Conservation (phyloP, 1,140 invertebrate species). For the Ericerus pela region DNA sequence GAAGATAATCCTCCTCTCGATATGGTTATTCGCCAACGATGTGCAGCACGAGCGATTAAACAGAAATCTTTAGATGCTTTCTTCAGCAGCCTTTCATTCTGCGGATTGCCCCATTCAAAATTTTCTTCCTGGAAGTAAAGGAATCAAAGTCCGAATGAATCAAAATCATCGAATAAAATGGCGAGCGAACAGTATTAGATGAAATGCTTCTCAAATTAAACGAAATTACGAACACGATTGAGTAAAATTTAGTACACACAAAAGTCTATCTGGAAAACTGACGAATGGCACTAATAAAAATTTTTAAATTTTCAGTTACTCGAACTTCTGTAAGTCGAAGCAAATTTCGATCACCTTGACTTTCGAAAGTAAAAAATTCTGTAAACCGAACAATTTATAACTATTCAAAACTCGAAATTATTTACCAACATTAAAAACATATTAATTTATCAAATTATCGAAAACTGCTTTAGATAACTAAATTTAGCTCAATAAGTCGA, state of each 20-base stretch:
- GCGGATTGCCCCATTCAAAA: conserved; percentile 59
- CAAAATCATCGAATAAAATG: neutral
- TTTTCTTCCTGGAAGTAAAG: conserved; percentile 46
- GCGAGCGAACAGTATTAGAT: neutral
- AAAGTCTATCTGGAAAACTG: neutral
- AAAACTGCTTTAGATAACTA: too few species aligned
- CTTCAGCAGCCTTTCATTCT: conserved; percentile 29
- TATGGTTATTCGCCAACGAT: conserved; percentile 45
- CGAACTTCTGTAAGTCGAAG: too few species aligned
- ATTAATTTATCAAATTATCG: too few species aligned
- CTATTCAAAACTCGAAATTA: too few species aligned
- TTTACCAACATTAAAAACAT: too few species aligned
- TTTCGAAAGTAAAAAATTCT: too few species aligned
- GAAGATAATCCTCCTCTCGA: conserved; percentile 25
- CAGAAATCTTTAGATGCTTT: conserved; percentile 33
- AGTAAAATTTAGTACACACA: neutral
- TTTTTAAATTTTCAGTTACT: neutral
- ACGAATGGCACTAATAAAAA: neutral
- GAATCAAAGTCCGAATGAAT: conserved; percentile 17
- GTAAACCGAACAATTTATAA: too few species aligned
- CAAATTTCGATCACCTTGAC: too few species aligned
- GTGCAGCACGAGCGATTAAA: conserved; percentile 38
- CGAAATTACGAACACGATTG: neutral
- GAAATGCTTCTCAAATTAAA: neutral
- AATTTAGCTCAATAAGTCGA: too few species aligned